Percentiles rank a stretch among this genome's conserved stretches.
Evolutionary conservation across 2,888 invertebrate species (phyloP).

Genomic region (Hetaerina titia): DNA sequence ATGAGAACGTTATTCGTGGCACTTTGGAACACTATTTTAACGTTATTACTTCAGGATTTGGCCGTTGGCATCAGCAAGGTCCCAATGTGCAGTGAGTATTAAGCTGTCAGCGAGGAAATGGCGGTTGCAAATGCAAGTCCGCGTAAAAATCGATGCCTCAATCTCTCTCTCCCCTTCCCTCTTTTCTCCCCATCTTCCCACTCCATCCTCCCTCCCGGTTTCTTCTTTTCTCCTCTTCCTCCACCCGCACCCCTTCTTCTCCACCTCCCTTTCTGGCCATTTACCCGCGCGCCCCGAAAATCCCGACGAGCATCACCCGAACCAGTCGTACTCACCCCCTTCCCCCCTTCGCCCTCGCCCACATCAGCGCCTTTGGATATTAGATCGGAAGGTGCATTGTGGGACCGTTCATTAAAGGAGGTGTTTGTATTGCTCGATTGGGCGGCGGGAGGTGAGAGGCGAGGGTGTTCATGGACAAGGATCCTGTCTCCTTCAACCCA

Average conservation of each 20-base stretch:
- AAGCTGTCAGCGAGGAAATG: background rate
- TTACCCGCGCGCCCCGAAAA: background rate
- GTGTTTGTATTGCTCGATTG: background rate
- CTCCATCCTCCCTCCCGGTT: background rate
- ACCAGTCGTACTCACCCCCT: background rate
- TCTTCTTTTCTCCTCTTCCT: background rate
- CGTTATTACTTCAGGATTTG: background rate
- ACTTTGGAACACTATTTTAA: slow-evolving; percentile 24
- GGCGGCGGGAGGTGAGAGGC: background rate
- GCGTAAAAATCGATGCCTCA: slow-evolving; percentile 24
- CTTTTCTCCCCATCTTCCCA: background rate
- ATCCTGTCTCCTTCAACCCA: background rate
- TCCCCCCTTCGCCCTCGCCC: background rate
- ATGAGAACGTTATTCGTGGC: slow-evolving; percentile 32
- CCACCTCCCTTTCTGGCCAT: background rate
- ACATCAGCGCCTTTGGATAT: background rate
- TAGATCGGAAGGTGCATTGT: background rate
- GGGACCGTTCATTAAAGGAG: background rate
- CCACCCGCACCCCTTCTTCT: background rate
- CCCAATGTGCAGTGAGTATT: background rate
- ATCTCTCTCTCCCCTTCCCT: background rate
- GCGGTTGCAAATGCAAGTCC: slow-evolving; percentile 17
- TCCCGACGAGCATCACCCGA: background rate
- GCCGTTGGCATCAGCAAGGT: background rate
- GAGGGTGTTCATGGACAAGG: background rate